These are phyloP conservation scores for Ormia ochracea DNA, from an alignment of 2,888 invertebrate genomes.

Conservation along the genomic window DNA sequence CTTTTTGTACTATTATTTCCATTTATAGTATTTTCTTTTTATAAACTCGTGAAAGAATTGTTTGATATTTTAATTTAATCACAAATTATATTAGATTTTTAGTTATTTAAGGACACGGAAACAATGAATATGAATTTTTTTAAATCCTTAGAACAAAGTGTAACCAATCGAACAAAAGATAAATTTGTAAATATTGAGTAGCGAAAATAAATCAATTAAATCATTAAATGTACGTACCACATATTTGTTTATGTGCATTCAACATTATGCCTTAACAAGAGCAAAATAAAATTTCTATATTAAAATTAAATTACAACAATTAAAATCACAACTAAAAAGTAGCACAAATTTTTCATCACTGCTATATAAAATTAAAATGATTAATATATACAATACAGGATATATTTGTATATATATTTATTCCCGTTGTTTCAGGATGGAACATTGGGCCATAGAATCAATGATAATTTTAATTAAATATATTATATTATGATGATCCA, in stretches of 20 bases:
- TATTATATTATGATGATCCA: neutral
- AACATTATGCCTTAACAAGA: slow-evolving; percentile 1
- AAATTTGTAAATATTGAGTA: slow-evolving; percentile 55
- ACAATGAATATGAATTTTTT: neutral
- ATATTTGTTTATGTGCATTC: slow-evolving; percentile 5
- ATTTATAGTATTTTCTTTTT: neutral
- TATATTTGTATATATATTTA: too few relatives aligned
- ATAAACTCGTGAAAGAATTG: neutral
- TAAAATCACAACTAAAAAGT: slow-evolving; percentile 11
- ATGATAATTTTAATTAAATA: slow-evolving; percentile 18
- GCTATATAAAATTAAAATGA: slow-evolving; percentile 35
- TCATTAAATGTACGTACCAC: neutral
- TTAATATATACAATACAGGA: too few relatives aligned
- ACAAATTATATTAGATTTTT: slow-evolving; percentile 25
- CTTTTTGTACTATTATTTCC: neutral
- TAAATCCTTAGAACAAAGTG: slow-evolving; percentile 35
- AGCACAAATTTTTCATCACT: slow-evolving; percentile 31
- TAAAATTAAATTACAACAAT: neutral
- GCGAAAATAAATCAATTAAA: slow-evolving; percentile 13
- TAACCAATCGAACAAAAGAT: slow-evolving; percentile 42
- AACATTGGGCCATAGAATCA: slow-evolving; percentile 22
- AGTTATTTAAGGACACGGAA: neutral
- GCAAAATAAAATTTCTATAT: neutral
- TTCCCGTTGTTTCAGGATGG: too few relatives aligned
- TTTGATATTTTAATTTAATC: slow-evolving; percentile 25